These are phyloP conservation scores for Zoroaster sp. DNA, from an alignment of 53 echinoderm and acorn worm genomes.

Conservation along the genomic window DNA sequence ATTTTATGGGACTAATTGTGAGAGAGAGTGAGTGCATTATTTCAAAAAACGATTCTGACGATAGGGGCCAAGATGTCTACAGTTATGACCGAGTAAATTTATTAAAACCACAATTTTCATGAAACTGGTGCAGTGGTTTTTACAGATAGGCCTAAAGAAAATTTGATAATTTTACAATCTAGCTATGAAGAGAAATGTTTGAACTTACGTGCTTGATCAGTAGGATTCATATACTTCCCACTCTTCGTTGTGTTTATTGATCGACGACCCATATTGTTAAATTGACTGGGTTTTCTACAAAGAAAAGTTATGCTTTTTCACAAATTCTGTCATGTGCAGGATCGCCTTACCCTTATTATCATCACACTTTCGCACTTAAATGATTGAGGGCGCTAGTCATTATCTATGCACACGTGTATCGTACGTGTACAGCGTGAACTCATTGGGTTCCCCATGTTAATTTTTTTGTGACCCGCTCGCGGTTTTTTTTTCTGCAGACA, in stretches of 20 bases:
- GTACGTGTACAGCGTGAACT: too few relatives aligned
- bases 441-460: too few relatives aligned
- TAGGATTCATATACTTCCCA: constrained; percentile 99
- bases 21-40: too few relatives aligned
- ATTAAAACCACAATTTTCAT: neutral
- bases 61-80: too few relatives aligned
- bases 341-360: too few relatives aligned
- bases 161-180: neutral
- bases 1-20: too few relatives aligned
- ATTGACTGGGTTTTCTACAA: neutral
- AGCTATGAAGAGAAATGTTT: neutral
- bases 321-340: neutral
- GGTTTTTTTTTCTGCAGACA: too few relatives aligned
- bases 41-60: too few relatives aligned
- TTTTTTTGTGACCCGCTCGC: too few relatives aligned
- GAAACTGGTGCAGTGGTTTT: constrained; percentile 2
- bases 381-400: neutral
- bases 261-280: constrained; percentile 84
- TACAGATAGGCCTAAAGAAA: too few relatives aligned
- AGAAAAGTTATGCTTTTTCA: neutral
- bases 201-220: constrained; percentile 98
- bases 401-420: too few relatives aligned
- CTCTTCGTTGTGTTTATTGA: constrained; percentile 99
- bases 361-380: too few relatives aligned
- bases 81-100: neutral